Evolutionary conservation across 1,140 invertebrate genomes (phyloP), one percentile per base, ranked within the genome.

Genomic region (Drosophila gunungcola): DNA sequence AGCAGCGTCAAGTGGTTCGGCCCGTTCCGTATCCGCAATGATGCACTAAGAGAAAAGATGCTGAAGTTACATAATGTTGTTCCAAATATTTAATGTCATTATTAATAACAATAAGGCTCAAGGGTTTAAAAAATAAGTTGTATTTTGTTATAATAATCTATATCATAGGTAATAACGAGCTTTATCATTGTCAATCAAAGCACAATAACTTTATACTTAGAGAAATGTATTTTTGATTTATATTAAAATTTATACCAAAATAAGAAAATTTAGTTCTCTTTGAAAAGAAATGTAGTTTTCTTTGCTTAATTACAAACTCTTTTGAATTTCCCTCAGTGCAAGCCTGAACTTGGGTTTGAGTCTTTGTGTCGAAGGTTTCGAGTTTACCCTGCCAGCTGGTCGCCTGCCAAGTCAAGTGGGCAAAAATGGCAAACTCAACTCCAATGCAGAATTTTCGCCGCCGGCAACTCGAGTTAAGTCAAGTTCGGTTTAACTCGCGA

Each of bases 1-100:
- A 83, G 83, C 83, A 83, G 83, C 84, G 84, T 88, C 84, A 89
- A 86, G 83, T 88, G 83, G 63, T 42, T 62, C 53, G 61, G 76
- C 54, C 65, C 46, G 63, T 76, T 64, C 72, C 72, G 60, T 48
- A 41, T 54, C 48, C 48, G 45, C 34, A 51, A 46, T 25, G 13
- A 16, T 51, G 6, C 72, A 76, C 61, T 38, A 9, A 36, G 3
- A 49, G 41, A 75, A 58, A 67, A 32, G 2, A 4, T 21, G 11
- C n/a, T 11, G 4, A 5, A 5, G 6, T 41, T 7, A 7, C n/a
- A 3, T 5, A n/a, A 41, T 13, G 6, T 13, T 2, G n/a, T 6
- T 41, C n/a, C 0, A 13, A 13, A 7, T 41, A 13, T n/a, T n/a
- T n/a, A n/a, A n/a, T n/a, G n/a, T n/a, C n/a, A n/a, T n/a, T n/a